Conservation (phyloP, 1,140 invertebrate genomes). For the Hesperophylax magnus region DNA sequence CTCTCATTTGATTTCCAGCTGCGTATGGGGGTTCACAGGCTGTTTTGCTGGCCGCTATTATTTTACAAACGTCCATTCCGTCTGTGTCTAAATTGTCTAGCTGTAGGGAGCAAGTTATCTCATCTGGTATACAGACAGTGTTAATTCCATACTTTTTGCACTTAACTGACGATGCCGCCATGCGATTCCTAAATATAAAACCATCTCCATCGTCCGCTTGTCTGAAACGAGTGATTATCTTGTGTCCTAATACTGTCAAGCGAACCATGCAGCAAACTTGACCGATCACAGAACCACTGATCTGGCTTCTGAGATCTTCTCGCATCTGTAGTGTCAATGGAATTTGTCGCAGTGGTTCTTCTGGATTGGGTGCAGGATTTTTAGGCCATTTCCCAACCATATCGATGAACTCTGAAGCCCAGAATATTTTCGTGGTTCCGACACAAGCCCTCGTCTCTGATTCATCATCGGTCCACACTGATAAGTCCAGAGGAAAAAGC, state of each 20-base stretch:
- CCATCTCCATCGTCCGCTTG: neutral
- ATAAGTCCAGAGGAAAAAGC: conserved; percentile 30
- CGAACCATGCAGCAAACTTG: conserved; percentile 7
- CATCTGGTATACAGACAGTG: neutral
- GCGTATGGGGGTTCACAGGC: neutral
- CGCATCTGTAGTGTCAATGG: neutral
- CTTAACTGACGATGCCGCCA: neutral
- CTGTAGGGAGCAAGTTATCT: neutral
- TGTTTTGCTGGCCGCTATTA: neutral
- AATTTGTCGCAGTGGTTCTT: no score
- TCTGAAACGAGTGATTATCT: conserved; percentile 29
- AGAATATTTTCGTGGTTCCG: conserved; percentile 20
- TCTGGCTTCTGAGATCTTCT: conserved; percentile 7
- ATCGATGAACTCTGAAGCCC: conserved; percentile 19
- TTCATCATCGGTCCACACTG: conserved; percentile 37
- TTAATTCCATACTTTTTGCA: conserved; percentile 35
- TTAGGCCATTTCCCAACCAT: neutral
- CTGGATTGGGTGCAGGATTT: neutral
- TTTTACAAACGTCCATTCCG: conserved; percentile 22
- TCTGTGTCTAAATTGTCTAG: neutral
- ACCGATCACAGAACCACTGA: conserved; percentile 14
- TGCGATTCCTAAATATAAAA: conserved; percentile 13
- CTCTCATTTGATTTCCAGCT: conserved; percentile 20
- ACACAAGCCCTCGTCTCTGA: conserved; percentile 21
- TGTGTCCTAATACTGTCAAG: conserved; percentile 28